Evolutionary conservation across 2,113 vertebrate genomes (phyloP), one percentile per base, ranked within the genome.

Genomic region (Tinamus guttatus): DNA sequence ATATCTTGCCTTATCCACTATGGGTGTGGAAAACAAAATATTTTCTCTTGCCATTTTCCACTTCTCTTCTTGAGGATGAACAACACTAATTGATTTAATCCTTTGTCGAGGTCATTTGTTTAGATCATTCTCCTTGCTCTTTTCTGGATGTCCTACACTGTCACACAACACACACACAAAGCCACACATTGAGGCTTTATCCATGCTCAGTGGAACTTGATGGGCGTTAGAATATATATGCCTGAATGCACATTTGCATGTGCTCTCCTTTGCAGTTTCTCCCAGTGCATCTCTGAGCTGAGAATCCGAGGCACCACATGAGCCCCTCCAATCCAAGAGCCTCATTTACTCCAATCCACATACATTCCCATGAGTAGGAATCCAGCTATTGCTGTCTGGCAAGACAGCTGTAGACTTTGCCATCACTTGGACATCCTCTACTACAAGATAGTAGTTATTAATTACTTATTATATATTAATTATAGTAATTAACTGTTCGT

Each of bases 61-160:
- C 21, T 91, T 78, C 49, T 65, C 21, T 91, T 92, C 67, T 62
- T 80, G 68, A 67, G n/a, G 38, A 54, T 74, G 20, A 76, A 41
- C 16, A 58, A 17, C 22, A 49, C 7, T 63, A 63, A 80, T 6
- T 67, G 27, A 36, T 56, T 59, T 71, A 88, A 63, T 71, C 24
- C 30, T 90, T 74, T 13, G 1, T 49, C n/a, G 58, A 45, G 13
- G 13, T 83, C 43, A 28, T 83, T 80, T 89, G 34, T 58, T 82
- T 24, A 67, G 71, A 40, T 38, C 30, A 45, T 73, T 88, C 38
- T 69, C n/a, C 12, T 45, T 59, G 28, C 51, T 59, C 54, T 85
- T 91, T 90, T 73, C 85, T 59, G 82, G 34, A 54, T 59, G 64
- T 83, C 68, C 32, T 24, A 41, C 8, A 6, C 3, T 70, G 73